Conservation (phyloP, 1,140 invertebrate species). For the Akabosia matsudoensis region DNA sequence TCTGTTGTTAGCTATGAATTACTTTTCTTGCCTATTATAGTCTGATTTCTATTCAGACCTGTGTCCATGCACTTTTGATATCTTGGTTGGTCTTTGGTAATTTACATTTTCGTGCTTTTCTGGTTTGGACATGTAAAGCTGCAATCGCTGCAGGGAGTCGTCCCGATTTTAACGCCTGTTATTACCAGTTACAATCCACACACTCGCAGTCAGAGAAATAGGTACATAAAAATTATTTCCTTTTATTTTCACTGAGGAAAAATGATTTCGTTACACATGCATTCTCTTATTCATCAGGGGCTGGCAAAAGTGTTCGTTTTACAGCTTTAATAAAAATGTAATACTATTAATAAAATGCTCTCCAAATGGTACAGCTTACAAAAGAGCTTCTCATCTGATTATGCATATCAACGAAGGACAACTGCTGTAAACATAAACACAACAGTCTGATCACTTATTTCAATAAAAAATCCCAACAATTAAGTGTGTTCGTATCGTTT, state of each 20-base stretch:
- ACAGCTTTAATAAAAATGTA: background rate
- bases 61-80: too few relatives aligned
- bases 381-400: too few relatives aligned
- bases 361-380: too few relatives aligned
- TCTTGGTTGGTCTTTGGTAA: too few relatives aligned
- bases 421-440: too few relatives aligned
- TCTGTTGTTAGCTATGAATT: constrained; percentile 12
- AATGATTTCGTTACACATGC: background rate
- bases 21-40: background rate
- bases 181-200: background rate
- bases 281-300: background rate
- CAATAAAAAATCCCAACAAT: too few relatives aligned
- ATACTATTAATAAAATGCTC: too few relatives aligned
- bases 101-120: constrained; percentile 16
- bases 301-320: background rate
- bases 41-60: constrained; percentile 6
- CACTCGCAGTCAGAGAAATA: background rate
- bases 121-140: constrained; percentile 27
- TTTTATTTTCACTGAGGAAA: background rate
- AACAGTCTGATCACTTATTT: too few relatives aligned
- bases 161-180: constrained; percentile 35
- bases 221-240: too few relatives aligned
- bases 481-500: too few relatives aligned
- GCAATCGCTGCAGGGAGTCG: constrained; percentile 35
- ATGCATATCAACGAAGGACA: too few relatives aligned